A percentile compares a stretch with the other conserved stretches of the same genome.
phyloP scores from a whole-genome alignment of 2,797 vertebrate genomes.

The Enteromius viviparus region DNA sequence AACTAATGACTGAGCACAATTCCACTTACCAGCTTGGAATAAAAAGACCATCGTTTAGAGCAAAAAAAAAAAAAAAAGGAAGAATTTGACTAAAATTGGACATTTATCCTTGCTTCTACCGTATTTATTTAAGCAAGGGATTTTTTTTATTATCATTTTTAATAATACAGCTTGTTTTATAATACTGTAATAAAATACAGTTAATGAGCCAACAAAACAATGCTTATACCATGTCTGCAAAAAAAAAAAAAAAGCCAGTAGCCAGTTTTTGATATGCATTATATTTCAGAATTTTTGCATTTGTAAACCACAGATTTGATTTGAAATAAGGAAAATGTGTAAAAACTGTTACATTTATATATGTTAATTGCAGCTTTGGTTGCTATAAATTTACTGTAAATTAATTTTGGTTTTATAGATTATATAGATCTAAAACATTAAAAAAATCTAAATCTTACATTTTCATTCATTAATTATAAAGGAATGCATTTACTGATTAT shows the following conservation, averaged over 20 bases:
- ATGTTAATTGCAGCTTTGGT: background rate
- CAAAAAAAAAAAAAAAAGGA: slow-evolving; percentile 4
- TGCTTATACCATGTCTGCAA: background rate
- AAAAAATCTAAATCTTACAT: background rate
- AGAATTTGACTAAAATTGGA: background rate
- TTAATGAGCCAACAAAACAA: background rate
- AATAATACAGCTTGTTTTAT: background rate
- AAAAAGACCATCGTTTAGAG: slow-evolving; percentile 4
- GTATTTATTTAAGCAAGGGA: background rate
- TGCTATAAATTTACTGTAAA: background rate
- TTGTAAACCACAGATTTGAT: slow-evolving; percentile 41
- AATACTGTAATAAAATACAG: background rate
- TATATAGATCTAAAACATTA: background rate
- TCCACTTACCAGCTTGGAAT: slow-evolving; percentile 64
- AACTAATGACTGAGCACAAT: slow-evolving; percentile 74
- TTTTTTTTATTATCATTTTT: background rate
- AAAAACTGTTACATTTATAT: background rate
- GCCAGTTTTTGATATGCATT: slow-evolving; percentile 11
- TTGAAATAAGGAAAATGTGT: slow-evolving; percentile 29
- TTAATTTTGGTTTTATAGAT: background rate
- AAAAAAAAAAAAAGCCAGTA: background rate
- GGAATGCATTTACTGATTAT: background rate
- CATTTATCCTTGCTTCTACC: background rate
- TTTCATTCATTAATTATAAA: background rate
- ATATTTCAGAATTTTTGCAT: slow-evolving; percentile 20